Evolutionary conservation across 2,888 invertebrate species (phyloP).

Genomic region (Leptopterna dolabrata): DNA sequence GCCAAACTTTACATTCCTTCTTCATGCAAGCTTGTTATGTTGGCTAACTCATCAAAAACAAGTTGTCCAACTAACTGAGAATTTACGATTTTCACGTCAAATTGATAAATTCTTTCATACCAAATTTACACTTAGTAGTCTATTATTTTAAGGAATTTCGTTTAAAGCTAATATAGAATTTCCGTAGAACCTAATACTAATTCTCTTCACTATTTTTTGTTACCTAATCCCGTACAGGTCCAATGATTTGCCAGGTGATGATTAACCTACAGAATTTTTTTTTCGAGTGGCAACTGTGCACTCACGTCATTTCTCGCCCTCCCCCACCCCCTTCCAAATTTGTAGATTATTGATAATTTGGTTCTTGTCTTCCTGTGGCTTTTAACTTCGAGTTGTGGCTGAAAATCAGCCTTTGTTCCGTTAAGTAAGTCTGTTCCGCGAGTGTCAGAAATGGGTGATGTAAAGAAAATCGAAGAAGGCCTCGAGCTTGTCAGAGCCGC

Average conservation of each 20-base stretch:
- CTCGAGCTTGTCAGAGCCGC: conserved; percentile 82
- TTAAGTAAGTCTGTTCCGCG: background rate
- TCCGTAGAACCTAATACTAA: too few relatives aligned
- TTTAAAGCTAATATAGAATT: too few relatives aligned
- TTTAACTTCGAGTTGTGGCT: background rate
- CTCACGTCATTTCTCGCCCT: background rate
- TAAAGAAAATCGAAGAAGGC: conserved; percentile 79
- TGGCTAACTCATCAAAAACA: background rate
- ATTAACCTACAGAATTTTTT: background rate
- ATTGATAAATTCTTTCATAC: too few relatives aligned
- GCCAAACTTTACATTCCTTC: background rate
- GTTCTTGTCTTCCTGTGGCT: background rate
- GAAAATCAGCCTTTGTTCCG: background rate
- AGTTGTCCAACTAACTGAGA: too few relatives aligned
- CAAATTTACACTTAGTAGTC: too few relatives aligned
- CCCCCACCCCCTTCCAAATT: background rate
- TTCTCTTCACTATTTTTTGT: too few relatives aligned
- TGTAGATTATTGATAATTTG: conserved; percentile 2
- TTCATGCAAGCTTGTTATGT: background rate
- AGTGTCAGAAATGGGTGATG: conserved; percentile 68
- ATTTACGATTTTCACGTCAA: too few relatives aligned
- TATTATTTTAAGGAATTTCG: too few relatives aligned
- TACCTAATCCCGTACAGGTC: too few relatives aligned
- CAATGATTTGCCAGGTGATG: background rate
- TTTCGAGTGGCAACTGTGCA: background rate